Percentiles rank a stretch among this genome's conserved stretches.
phyloP scores from a whole-genome alignment of 2,888 invertebrate genomes.

The Plagodis dolabraria region DNA sequence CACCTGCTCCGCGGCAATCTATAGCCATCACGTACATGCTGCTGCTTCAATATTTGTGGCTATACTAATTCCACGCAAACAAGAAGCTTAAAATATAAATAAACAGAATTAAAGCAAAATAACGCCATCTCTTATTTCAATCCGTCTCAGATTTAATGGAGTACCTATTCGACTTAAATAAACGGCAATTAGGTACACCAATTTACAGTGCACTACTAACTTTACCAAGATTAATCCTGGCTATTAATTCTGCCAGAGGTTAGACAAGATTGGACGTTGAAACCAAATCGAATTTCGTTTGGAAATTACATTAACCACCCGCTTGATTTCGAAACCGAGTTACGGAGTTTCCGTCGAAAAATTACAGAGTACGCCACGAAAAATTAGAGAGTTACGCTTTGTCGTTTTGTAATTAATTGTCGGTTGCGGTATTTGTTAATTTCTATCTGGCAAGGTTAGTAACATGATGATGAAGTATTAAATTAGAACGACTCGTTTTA shows the following conservation, averaged over 20 bases:
- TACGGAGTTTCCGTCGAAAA: conserved; percentile 29
- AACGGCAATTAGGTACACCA: conserved; percentile 15
- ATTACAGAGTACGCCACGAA: conserved; percentile 27
- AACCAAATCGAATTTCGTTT: conserved; percentile 39
- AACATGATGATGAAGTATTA: too few species aligned
- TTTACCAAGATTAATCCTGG: conserved; percentile 32
- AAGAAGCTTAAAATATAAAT: too few species aligned
- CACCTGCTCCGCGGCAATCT: too few species aligned
- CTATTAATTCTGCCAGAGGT: conserved; percentile 34
- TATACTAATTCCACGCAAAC: too few species aligned
- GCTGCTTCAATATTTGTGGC: too few species aligned
- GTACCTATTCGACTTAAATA: conserved; percentile 17
- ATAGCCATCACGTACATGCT: too few species aligned
- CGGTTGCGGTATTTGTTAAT: conserved; percentile 14
- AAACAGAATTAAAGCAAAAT: too few species aligned
- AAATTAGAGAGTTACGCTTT: conserved; percentile 16
- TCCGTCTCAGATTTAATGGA: conserved; percentile 5
- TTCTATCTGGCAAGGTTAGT: neutral
- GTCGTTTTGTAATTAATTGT: conserved; percentile 19
- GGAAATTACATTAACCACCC: conserved; percentile 39
- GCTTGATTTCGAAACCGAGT: conserved; percentile 39
- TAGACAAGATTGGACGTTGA: conserved; percentile 33
- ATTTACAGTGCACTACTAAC: conserved; percentile 26
- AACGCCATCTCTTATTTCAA: neutral
- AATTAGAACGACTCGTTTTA: too few species aligned